phyloP scores from a whole-genome alignment of 35 echinoderm and acorn worm genomes.

The Heliocidaris erythrogramma region DNA sequence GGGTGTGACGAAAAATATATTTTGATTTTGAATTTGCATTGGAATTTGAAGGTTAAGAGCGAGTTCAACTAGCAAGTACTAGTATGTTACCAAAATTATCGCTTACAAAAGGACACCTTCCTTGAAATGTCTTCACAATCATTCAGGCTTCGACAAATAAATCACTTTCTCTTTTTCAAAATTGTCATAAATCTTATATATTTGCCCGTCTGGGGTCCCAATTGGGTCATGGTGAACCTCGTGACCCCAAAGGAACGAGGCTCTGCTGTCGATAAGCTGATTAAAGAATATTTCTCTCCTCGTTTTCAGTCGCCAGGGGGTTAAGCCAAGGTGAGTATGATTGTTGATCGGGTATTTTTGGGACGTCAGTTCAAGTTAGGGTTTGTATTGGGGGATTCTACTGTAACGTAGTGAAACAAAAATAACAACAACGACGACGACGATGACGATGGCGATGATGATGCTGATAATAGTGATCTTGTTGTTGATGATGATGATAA shows the following conservation, averaged over 20 bases:
- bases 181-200: not conserved
- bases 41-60: too few relatives aligned
- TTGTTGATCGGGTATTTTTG: not conserved
- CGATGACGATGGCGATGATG: too few relatives aligned
- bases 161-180: not conserved
- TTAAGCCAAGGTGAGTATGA: not conserved
- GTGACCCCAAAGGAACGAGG: not conserved
- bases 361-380: not conserved
- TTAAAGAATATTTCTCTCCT: not conserved
- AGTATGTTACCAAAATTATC: not conserved
- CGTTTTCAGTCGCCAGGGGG: not conserved
- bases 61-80: not conserved
- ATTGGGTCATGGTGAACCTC: not conserved
- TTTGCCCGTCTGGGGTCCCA: not conserved
- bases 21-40: too few relatives aligned
- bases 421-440: too few relatives aligned
- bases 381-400: too few relatives aligned
- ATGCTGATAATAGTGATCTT: too few relatives aligned
- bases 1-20: too few relatives aligned
- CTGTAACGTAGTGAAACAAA: too few relatives aligned
- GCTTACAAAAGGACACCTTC: not conserved
- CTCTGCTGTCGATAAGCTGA: not conserved
- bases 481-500: too few relatives aligned
- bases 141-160: not conserved
- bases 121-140: not conserved